phyloP scores from a whole-genome alignment of 2,797 vertebrate genomes.

The Parotocinclus haroldoi region DNA sequence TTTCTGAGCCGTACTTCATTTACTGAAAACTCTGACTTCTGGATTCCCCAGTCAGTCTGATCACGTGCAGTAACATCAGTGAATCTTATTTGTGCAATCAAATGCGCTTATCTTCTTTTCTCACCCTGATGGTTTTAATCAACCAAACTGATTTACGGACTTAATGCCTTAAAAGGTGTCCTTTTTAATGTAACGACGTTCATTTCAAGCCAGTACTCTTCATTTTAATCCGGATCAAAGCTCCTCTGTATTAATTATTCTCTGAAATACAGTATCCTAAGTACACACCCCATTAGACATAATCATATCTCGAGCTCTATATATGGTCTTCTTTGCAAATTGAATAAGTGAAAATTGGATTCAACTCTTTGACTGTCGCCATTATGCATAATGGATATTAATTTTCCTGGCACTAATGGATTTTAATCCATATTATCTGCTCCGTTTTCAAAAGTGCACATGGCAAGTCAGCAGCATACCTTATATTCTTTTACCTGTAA shows the following conservation, averaged over 20 bases:
- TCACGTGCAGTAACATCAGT: slow-evolving; percentile 1
- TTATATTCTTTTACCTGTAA: no score
- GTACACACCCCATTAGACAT: not conserved
- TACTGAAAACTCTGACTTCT: no score
- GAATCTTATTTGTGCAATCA: slow-evolving; percentile 22
- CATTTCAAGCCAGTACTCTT: not conserved
- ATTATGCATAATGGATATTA: no score
- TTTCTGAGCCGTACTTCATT: no score
- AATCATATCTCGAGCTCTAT: slow-evolving; percentile 14
- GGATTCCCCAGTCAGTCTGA: not conserved
- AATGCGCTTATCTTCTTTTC: not conserved
- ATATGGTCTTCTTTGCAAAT: slow-evolving; percentile 21
- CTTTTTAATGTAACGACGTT: not conserved
- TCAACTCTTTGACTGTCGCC: not conserved
- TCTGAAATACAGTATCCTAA: slow-evolving; percentile 7
- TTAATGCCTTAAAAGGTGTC: not conserved
- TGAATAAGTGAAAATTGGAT: slow-evolving; percentile 25
- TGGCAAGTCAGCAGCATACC: no score
- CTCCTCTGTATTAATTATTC: no score
- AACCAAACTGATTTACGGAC: not conserved
- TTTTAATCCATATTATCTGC: no score
- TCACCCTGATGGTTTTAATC: slow-evolving; percentile 1
- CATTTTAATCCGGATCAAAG: slow-evolving; percentile 3
- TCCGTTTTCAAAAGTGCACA: no score
- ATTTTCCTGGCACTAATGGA: no score